Base-by-base conservation (phyloP, 2,888 invertebrate species). In the Brachyopa scutellaris region DNA sequence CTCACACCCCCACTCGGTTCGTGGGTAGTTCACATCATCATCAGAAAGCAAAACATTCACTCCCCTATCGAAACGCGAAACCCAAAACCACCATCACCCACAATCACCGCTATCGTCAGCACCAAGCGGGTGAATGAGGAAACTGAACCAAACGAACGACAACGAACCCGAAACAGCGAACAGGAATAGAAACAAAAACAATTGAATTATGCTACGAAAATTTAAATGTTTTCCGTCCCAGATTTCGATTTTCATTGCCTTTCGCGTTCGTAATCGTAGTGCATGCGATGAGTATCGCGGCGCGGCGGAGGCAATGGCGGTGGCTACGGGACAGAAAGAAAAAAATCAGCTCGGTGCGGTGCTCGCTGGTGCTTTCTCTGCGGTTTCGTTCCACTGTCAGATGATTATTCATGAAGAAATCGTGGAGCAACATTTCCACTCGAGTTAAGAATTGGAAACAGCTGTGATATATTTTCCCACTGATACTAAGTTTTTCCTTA, bases 331-430 rank as follows among this genome's bases (percentile, higher is more conserved):
- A 29, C 17, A 8, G 31, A 42, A 31, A 19, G 17, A 7, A 31
- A 62, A 11, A 9, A 1, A 26, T 26, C 9, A 33, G 23, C n/a
- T n/a, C 26, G 17, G 1, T 2, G 1, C 11, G 36, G 9, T 17
- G 59, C 8, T 70, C 17, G 19, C 8, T 70, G 23, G 19, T 57
- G 17, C 36, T 49, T 70, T 49, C 40, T 42, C 19, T 29, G 47
- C 40, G 26, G 47, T 61, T 40, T 62, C 13, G 15, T 33, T 53
- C 23, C 36, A 6, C 45, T 45, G 23, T 42, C 6, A 11, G 51
- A 61, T 70, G 72, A 72, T 72, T 61, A 74, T 74, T 64, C 64
- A 57, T 74, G 64, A 64, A 66, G 73, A 64, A 57, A 23, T 38
- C 47, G 17, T 23, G 7, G 47, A 55, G 47, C 17, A 57, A 21